These are phyloP conservation scores for Thaumatotibia leucotreta DNA, from an alignment of 1,140 invertebrate species.

Conservation along the genomic window DNA sequence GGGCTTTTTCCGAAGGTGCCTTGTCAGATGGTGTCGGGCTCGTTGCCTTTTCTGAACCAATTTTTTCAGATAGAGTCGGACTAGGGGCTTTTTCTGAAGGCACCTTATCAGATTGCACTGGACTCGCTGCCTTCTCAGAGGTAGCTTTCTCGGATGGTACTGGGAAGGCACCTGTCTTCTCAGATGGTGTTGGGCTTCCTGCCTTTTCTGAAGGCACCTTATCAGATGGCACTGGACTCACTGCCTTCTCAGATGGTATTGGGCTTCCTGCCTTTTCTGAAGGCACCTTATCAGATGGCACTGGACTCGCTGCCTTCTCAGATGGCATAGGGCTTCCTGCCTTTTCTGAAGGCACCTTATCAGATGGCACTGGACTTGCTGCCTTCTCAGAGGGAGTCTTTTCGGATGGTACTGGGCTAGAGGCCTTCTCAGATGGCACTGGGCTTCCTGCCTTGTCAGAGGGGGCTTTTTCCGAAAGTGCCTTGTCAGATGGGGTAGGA, in stretches of 20 bases:
- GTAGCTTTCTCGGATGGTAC: background rate
- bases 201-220: background rate
- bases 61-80: background rate
- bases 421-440: background rate
- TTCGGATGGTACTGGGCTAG: no score
- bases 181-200: background rate
- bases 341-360: no score
- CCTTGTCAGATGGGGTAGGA: background rate
- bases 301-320: background rate
- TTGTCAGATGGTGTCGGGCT: no score
- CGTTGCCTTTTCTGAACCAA: background rate
- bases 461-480: background rate
- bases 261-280: background rate
- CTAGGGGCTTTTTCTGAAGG: background rate
- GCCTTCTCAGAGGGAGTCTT: no score
- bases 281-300: no score
- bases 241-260: background rate
- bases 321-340: no score
- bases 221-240: background rate
- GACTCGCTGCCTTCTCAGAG: background rate
- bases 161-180: background rate
- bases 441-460: background rate
- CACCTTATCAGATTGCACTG: background rate
- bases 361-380: no score
- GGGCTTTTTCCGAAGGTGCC: no score